These are phyloP conservation scores for Tragelaphus imberbis DNA, from an alignment of 2,113 vertebrate species.

Conservation along the genomic window DNA sequence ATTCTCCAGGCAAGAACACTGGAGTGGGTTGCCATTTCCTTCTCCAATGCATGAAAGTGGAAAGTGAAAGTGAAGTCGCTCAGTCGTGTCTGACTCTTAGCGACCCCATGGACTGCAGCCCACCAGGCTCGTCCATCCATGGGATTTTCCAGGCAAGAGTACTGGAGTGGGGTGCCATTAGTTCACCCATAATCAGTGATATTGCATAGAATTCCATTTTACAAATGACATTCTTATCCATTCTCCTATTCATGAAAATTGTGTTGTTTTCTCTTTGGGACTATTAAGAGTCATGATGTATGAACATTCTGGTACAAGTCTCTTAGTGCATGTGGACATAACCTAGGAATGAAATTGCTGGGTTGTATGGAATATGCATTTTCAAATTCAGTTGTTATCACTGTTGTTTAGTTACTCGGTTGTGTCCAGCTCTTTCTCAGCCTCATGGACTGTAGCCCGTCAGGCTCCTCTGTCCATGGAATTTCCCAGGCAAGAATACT, in stretches of 20 bases:
- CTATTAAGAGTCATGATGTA: background rate
- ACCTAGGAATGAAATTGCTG: background rate
- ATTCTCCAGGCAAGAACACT: too few species aligned
- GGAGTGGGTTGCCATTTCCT: too few species aligned
- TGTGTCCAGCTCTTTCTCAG: background rate
- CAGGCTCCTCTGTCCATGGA: background rate
- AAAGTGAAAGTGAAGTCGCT: too few species aligned
- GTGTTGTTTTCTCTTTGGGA: background rate
- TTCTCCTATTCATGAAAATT: background rate
- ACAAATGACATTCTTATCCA: background rate
- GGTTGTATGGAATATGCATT: background rate
- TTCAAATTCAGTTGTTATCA: background rate
- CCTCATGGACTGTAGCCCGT: background rate
- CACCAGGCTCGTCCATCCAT: too few species aligned
- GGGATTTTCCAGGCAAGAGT: too few species aligned
- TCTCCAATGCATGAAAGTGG: too few species aligned
- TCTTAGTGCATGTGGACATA: background rate
- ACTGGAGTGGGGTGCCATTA: background rate
- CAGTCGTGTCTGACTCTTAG: too few species aligned
- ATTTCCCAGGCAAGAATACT: background rate
- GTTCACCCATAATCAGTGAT: background rate
- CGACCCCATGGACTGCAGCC: too few species aligned
- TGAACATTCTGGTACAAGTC: background rate
- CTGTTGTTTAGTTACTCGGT: background rate
- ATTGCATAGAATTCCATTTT: background rate